These are phyloP conservation scores for Heliothis subflexa DNA, from an alignment of 1,140 invertebrate genomes.

Conservation along the genomic window DNA sequence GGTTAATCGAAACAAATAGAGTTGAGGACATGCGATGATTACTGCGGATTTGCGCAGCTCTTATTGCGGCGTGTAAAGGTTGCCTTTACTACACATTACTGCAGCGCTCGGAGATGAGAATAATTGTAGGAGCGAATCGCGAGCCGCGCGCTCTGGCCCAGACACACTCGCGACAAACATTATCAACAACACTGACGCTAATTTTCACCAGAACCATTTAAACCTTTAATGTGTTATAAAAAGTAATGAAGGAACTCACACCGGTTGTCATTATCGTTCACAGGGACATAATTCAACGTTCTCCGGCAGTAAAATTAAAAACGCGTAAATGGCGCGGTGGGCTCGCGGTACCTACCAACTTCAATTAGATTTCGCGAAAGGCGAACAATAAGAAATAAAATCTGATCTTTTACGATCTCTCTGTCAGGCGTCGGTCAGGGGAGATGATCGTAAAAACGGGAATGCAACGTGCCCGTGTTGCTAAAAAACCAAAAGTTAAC, in stretches of 20 bases:
- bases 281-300: slow-evolving; percentile 74
- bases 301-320: slow-evolving; percentile 81
- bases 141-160: not conserved
- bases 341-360: slow-evolving; percentile 66
- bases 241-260: slow-evolving; percentile 76
- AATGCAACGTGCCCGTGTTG: slow-evolving; percentile 77
- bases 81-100: slow-evolving; percentile 49
- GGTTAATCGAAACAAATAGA: slow-evolving; percentile 64
- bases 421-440: slow-evolving; percentile 79
- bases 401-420: slow-evolving; percentile 82
- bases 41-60: slow-evolving; percentile 49
- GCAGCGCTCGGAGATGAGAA: slow-evolving; percentile 49
- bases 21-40: slow-evolving; percentile 52
- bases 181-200: slow-evolving; percentile 32
- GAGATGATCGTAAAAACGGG: slow-evolving; percentile 79
- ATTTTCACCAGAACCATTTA: slow-evolving; percentile 53
- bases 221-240: slow-evolving; percentile 75
- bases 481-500: slow-evolving; percentile 73
- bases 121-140: slow-evolving; percentile 37
- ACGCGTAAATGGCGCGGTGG: slow-evolving; percentile 78
- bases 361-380: slow-evolving; percentile 85
- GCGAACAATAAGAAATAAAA: slow-evolving; percentile 86
- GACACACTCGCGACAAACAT: slow-evolving; percentile 8
- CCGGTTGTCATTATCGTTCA: slow-evolving; percentile 69
- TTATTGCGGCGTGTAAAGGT: slow-evolving; percentile 46